These are phyloP conservation scores for Macrosiphum euphorbiae DNA, from an alignment of 2,888 invertebrate genomes.

Conservation along the genomic window DNA sequence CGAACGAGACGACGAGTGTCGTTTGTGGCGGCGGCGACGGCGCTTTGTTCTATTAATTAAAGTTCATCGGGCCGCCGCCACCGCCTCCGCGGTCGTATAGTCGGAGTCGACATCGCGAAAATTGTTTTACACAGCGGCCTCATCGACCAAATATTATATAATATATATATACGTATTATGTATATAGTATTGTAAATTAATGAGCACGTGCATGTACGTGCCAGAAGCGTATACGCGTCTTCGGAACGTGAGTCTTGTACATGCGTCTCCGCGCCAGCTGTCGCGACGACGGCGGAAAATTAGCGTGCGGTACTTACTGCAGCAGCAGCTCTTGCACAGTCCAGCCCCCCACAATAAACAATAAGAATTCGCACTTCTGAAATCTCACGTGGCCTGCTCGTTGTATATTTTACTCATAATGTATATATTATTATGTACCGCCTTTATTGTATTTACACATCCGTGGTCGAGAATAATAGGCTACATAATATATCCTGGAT, in stretches of 20 bases:
- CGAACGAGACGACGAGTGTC: neutral
- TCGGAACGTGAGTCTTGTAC: neutral
- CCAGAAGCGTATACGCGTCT: slow-evolving; percentile 13
- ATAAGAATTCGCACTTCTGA: neutral
- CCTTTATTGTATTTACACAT: neutral
- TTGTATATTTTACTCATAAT: neutral
- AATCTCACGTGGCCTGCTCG: neutral
- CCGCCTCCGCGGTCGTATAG: neutral
- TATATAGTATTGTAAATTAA: slow-evolving; percentile 5
- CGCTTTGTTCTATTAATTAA: slow-evolving; percentile 12
- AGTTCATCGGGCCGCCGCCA: neutral
- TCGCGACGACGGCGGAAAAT: neutral
- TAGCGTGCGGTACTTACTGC: neutral
- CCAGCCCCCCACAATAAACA: neutral
- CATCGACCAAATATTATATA: neutral
- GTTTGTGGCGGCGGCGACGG: neutral
- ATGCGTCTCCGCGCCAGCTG: neutral
- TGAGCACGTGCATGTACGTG: neutral
- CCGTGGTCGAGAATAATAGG: neutral
- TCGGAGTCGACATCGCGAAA: neutral
- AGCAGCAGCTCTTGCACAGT: neutral
- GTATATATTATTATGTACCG: neutral
- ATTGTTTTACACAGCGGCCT: slow-evolving; percentile 9
- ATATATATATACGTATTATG: neutral
- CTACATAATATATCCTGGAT: neutral